phyloP scores from a whole-genome alignment of 2,888 invertebrate species.

The Acronicta aceris region DNA sequence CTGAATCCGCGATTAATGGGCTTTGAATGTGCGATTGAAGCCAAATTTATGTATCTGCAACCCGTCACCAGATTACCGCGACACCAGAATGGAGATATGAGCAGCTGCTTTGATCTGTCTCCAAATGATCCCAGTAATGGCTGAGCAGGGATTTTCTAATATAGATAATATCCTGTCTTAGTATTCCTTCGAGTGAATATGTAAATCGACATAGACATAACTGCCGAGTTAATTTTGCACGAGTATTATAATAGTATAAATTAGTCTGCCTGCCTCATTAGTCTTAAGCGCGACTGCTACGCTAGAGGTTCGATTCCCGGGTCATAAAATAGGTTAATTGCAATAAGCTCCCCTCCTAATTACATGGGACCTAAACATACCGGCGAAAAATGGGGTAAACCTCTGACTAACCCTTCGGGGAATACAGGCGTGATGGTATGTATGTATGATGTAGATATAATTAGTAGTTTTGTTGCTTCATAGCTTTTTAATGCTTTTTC shows the following conservation, averaged over 20 bases:
- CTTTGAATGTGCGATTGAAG: conserved; percentile 82
- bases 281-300: too few species aligned
- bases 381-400: too few species aligned
- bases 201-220: conserved; percentile 7
- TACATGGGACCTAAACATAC: too few species aligned
- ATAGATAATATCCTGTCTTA: conserved; percentile 59
- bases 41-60: conserved; percentile 85
- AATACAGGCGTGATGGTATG: too few species aligned
- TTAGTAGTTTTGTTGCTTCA: too few species aligned
- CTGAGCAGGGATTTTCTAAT: conserved; percentile 52
- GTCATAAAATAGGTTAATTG: neutral
- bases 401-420: too few species aligned
- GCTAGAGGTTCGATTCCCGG: too few species aligned
- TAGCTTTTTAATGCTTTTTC: too few species aligned
- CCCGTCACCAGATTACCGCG: conserved; percentile 79
- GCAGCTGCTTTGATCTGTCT: conserved; percentile 78
- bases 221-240: conserved; percentile 19
- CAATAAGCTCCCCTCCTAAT: too few species aligned
- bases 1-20: conserved; percentile 85
- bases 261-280: too few species aligned
- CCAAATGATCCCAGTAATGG: conserved; percentile 47
- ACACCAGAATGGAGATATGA: conserved; percentile 68
- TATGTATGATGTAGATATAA: too few species aligned
- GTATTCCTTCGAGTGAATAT: conserved; percentile 15
- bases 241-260: too few species aligned